Base-by-base conservation (phyloP, 2,888 invertebrate species). In the Gymnosoma rotundatum region DNA sequence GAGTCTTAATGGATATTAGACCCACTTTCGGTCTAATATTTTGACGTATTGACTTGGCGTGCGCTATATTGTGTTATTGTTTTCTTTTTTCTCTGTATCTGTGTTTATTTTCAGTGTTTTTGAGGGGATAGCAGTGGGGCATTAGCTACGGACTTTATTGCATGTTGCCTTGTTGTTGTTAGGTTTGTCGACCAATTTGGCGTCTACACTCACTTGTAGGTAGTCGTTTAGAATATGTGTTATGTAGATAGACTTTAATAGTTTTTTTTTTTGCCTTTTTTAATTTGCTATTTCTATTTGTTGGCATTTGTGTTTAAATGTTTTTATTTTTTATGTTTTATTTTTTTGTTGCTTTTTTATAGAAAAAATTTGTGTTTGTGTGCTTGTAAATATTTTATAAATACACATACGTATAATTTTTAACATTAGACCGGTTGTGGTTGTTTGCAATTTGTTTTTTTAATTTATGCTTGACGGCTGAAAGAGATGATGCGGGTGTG, bases 221-320 rank as follows among this genome's bases (percentile, higher is more conserved):
- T 52, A 61, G 78, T 50, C 81, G 52, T 60, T 83, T 69, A 73
- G 83, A 85, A 85, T 87, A 60, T 86, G 85, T 86, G 86, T 86
- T 85, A 83, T 84, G 85, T 80, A 80, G 83, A 66, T 83, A n/a
- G 70, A 86, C 63, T 75, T 80, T 75, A 67, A 82, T 80, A 75
- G 69, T 78, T 84, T 74, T 32, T 48, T 69, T 48, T 54, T 45
- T 70, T 61, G n/a, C n/a, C 32, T 64, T 67, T 42, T 64, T 52
- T 20, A n/a, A 10, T 52, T 67, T 67, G 32, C 32, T 32, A 21
- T 21, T 72, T 58, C 25, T 72, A 56, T 75, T 70, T 54, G 18
- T 61, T 63, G 75, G 75, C 79, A 72, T 79, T 83, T 76, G 79
- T 79, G 21, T 64, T 75, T 66, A 52, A 60, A 54, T 72, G 79